Evolutionary conservation across 1,140 invertebrate genomes (phyloP), one percentile per base, ranked within the genome.

Genomic region (Heterodera schachtii): DNA sequence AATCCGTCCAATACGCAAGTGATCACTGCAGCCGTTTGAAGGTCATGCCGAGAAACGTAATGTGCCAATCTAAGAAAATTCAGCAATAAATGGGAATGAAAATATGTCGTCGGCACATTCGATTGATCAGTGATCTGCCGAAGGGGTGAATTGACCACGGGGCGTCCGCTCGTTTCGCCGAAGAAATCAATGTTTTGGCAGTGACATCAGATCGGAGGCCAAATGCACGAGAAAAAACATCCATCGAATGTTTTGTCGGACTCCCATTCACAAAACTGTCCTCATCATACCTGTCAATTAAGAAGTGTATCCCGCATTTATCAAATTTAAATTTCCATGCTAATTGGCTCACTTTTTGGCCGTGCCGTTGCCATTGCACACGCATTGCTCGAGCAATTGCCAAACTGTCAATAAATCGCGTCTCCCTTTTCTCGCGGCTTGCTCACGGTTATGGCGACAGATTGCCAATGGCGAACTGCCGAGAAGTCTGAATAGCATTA

Each of bases 21-120:
- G 46, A 82, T 82, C 31, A 82, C 81, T n/a, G 81, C 81, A 21
- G 80, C 81, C 60, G 81, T 82, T 70, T 81, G 77, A n/a, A 81
- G 49, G 43, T 81, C 79, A 19, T 47, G 81, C 11, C 57, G 67
- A 57, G 66, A 52, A 5, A 57, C 64, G 47, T 82, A 82, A 67
- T 82, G 81, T 13, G 83, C 70, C n/a, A 82, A 9, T 16, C 80
- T 81, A 64, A 41, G 16, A 80, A 60, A 74, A 74, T 21, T 71
- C n/a, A 76, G 19, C 57, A 44, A 77, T 44, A 44, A 41, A 31
- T 6, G 44, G 9, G 31, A 74, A 79, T 41, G 9, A 77, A 74
- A 79, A 13, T 69, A 16, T 47, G 79, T 64, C 1, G 19, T 16
- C 49, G 5, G 4, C 19, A 64, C 81, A 82, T 52, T 21, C 70